Percentiles rank a stretch among this genome's conserved stretches.
phyloP scores from a whole-genome alignment of 2,113 vertebrate genomes.

The Zosterops borbonicus region DNA sequence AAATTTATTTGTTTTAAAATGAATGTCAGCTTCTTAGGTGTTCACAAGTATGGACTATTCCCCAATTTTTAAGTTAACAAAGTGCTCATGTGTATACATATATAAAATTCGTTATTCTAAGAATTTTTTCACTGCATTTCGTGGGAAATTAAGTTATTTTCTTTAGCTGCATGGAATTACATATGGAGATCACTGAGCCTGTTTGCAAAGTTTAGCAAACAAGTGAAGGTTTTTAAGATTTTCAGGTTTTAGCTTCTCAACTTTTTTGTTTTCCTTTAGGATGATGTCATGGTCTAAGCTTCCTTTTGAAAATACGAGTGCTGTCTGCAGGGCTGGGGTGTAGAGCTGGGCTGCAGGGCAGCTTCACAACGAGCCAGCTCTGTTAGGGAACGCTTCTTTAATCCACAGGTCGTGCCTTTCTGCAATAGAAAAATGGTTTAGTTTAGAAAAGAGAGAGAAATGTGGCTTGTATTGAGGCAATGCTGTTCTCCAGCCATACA shows the following conservation, averaged over 20 bases:
- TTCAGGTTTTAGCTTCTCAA: not conserved
- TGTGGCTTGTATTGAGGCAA: not conserved
- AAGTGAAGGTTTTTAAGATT: rapidly evolving
- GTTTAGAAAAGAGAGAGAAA: not conserved
- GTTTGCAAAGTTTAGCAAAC: not conserved
- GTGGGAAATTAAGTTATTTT: not conserved
- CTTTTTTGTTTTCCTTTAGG: not conserved
- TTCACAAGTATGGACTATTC: not conserved
- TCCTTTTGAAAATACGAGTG: not conserved
- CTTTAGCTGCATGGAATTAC: not conserved
- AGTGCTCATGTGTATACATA: not conserved
- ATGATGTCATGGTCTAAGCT: not conserved
- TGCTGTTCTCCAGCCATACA: not conserved
- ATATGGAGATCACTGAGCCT: not conserved
- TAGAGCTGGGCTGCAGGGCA: not conserved
- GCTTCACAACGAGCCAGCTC: not conserved
- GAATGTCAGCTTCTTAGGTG: not conserved
- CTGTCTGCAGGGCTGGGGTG: not conserved
- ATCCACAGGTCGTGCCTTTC: not conserved
- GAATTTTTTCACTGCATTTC: not conserved
- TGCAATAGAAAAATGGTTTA: not conserved
- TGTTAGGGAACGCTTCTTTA: not conserved
- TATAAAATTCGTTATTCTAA: not conserved
- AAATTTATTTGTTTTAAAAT: not conserved
- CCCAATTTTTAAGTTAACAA: not conserved